phyloP scores from a whole-genome alignment of 2,113 vertebrate species.

The Puma concolor region DNA sequence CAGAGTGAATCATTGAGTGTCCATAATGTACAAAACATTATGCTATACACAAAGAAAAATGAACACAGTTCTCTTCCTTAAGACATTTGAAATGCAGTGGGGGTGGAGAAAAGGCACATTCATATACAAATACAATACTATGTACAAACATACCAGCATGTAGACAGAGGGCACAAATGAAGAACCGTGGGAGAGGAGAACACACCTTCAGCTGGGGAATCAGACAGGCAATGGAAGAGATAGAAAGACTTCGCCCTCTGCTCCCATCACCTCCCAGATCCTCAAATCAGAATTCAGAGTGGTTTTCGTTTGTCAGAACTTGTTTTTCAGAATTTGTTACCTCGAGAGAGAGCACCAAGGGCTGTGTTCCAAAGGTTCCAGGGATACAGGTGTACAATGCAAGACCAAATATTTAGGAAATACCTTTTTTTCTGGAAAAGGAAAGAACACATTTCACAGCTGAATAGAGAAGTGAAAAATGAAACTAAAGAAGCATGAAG shows the following conservation, averaged over 20 bases:
- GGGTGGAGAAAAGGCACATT: not conserved
- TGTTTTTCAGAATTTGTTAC: conserved; percentile 68
- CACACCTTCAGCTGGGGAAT: conserved; percentile 46
- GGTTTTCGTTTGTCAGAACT: conserved; percentile 64
- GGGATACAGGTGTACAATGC: conserved; percentile 50
- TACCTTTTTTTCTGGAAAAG: conserved; percentile 62
- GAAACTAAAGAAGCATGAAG: conserved; percentile 69
- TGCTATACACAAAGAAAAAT: not conserved
- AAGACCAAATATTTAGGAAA: conserved; percentile 70
- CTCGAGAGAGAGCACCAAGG: conserved; percentile 54
- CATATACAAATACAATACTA: not conserved
- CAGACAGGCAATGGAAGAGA: conserved; percentile 1
- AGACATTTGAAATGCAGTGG: not conserved
- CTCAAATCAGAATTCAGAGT: conserved; percentile 62
- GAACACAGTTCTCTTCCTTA: not conserved
- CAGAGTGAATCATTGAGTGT: conserved; percentile 72
- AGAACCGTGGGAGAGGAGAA: not conserved
- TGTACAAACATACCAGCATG: not conserved
- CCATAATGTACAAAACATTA: not conserved
- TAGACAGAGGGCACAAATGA: not conserved
- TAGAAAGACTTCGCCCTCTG: not conserved
- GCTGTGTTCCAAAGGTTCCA: conserved; percentile 67
- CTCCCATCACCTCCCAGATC: not conserved
- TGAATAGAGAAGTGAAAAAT: conserved; percentile 64
- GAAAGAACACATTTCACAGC: conserved; percentile 65